Conservation (phyloP, 2,797 vertebrate species). For the Spea hammondii region DNA sequence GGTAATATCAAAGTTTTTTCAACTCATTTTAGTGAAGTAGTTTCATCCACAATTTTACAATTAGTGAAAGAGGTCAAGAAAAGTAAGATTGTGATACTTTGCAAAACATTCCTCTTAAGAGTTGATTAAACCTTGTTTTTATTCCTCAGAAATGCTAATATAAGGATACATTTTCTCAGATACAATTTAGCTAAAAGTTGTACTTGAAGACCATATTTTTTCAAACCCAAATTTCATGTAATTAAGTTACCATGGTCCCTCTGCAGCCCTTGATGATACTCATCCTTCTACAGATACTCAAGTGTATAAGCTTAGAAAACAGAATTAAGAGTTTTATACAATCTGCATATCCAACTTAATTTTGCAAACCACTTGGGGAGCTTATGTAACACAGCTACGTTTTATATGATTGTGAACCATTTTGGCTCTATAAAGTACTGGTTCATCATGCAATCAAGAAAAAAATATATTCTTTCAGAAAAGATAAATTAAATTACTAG, state of each 20-base stretch:
- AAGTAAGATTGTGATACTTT: not conserved
- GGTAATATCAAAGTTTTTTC: not conserved
- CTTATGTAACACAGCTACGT: too few relatives aligned
- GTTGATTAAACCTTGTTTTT: not conserved
- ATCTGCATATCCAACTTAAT: not conserved
- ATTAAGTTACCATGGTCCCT: slow-evolving; percentile 3
- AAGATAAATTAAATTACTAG: too few relatives aligned
- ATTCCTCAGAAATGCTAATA: slow-evolving; percentile 16
- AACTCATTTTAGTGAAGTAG: not conserved
- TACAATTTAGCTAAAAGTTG: slow-evolving; percentile 1
- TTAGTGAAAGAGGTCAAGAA: not conserved
- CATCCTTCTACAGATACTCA: slow-evolving; percentile 8
- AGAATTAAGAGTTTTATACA: not conserved
- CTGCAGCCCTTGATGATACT: not conserved
- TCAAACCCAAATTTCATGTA: not conserved
- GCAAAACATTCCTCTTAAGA: not conserved
- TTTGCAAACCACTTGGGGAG: too few relatives aligned
- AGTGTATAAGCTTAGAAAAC: slow-evolving; percentile 14
- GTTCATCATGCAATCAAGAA: too few relatives aligned
- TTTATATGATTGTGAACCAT: too few relatives aligned
- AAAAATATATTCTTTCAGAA: too few relatives aligned
- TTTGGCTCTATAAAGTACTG: too few relatives aligned
- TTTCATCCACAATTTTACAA: not conserved
- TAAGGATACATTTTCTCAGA: not conserved
- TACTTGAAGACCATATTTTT: slow-evolving; percentile 7